phyloP scores from a whole-genome alignment of 2,113 vertebrate species.

The Spilogale gracilis region DNA sequence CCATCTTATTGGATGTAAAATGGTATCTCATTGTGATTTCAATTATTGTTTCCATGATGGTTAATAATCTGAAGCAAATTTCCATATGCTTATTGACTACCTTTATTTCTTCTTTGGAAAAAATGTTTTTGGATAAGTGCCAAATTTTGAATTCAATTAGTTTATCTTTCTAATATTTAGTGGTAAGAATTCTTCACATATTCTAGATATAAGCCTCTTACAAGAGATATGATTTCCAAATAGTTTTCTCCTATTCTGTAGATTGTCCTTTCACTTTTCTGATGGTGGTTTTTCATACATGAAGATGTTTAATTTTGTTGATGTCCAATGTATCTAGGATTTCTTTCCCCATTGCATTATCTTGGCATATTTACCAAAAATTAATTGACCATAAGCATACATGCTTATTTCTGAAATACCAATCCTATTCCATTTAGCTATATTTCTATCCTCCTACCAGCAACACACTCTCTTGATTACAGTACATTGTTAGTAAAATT shows the following conservation, averaged over 20 bases:
- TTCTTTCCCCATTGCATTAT: neutral
- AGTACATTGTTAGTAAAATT: neutral
- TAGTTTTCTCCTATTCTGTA: neutral
- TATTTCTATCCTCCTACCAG: neutral
- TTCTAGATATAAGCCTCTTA: neutral
- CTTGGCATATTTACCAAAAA: neutral
- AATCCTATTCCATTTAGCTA: neutral
- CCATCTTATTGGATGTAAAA: neutral
- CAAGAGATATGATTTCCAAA: neutral
- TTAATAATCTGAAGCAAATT: neutral
- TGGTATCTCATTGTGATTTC: neutral
- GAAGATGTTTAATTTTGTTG: neutral
- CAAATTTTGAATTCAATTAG: neutral
- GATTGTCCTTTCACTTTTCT: neutral
- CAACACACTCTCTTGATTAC: neutral
- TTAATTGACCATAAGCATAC: neutral
- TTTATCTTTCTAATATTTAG: neutral
- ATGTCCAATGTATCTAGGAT: neutral
- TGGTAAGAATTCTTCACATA: neutral
- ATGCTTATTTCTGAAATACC: neutral
- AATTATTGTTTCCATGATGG: neutral
- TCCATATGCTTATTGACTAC: neutral
- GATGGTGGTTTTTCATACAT: neutral
- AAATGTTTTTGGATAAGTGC: neutral
- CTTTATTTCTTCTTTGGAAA: neutral